Percentiles rank a stretch among this genome's conserved stretches.
These are phyloP conservation scores for Artemia sinica DNA, from an alignment of 2,888 invertebrate species.

Conservation along the genomic window DNA sequence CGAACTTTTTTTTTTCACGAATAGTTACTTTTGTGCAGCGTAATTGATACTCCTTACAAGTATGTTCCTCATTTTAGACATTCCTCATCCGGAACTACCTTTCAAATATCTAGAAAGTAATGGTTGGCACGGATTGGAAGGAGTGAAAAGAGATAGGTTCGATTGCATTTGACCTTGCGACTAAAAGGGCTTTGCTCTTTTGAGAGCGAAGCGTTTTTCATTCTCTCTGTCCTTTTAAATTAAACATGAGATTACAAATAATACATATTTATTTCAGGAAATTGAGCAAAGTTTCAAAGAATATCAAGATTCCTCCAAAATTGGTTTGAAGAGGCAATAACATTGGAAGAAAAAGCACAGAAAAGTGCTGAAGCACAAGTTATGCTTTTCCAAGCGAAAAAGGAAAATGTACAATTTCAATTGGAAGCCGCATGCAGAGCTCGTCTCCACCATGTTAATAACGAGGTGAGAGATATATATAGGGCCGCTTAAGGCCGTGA, in stretches of 20 bases:
- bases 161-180: too few relatives aligned
- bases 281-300: slow-evolving; percentile 16
- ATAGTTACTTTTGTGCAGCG: too few relatives aligned
- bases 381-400: slow-evolving; percentile 61
- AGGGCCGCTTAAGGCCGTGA: not conserved
- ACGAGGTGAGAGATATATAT: slow-evolving; percentile 35
- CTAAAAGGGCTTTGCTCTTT: too few relatives aligned
- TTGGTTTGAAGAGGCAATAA: slow-evolving; percentile 39
- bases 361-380: slow-evolving; percentile 53
- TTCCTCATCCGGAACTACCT: too few relatives aligned
- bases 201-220: too few relatives aligned
- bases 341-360: slow-evolving; percentile 51
- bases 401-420: slow-evolving; percentile 79
- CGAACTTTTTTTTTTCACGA: too few relatives aligned
- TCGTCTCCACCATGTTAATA: slow-evolving; percentile 40
- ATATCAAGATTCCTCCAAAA: slow-evolving; percentile 30
- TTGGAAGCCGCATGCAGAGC: slow-evolving; percentile 75
- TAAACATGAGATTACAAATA: not conserved
- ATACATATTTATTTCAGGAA: slow-evolving; percentile 21
- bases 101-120: too few relatives aligned
- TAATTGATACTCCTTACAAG: too few relatives aligned
- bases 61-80: too few relatives aligned
- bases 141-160: too few relatives aligned
- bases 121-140: too few relatives aligned
- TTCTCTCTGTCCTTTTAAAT: too few relatives aligned